Evolutionary conservation across 2,113 vertebrate genomes (phyloP).

Genomic region (Corythornis cristatus): DNA sequence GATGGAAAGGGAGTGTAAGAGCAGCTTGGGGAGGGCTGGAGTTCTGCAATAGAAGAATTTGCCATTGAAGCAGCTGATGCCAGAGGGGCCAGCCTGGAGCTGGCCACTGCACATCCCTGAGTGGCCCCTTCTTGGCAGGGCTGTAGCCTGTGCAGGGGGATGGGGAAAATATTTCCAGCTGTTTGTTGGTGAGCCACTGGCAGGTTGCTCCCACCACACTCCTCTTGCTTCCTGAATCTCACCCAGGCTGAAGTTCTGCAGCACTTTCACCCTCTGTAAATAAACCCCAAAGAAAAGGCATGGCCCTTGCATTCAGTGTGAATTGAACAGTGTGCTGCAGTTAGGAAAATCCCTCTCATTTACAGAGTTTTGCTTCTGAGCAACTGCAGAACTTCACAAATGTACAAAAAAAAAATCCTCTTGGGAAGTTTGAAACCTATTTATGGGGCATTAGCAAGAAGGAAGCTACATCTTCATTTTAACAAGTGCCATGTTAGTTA

Average conservation of each 20-base stretch:
- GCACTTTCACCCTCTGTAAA: slow-evolving; percentile 44
- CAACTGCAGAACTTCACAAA: neutral
- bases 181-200: neutral
- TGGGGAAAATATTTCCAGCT: neutral
- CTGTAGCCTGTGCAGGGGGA: neutral
- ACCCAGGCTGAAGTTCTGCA: slow-evolving; percentile 2
- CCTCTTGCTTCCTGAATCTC: neutral
- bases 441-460: slow-evolving; percentile 47
- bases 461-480: slow-evolving; percentile 21
- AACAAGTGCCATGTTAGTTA: slow-evolving; percentile 50
- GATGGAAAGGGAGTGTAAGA: neutral
- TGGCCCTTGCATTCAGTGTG: slow-evolving; percentile 43
- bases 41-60: neutral
- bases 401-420: neutral
- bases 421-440: slow-evolving; percentile 8
- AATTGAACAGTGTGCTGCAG: neutral
- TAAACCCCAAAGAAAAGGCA: slow-evolving; percentile 38
- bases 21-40: neutral
- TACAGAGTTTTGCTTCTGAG: slow-evolving; percentile 30
- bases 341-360: neutral
- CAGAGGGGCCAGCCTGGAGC: neutral
- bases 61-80: neutral
- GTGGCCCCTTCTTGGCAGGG: neutral
- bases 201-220: neutral
- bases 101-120: neutral